Evolutionary conservation across 1,140 invertebrate species (phyloP).

Genomic region (Dendroctonus ponderosae): DNA sequence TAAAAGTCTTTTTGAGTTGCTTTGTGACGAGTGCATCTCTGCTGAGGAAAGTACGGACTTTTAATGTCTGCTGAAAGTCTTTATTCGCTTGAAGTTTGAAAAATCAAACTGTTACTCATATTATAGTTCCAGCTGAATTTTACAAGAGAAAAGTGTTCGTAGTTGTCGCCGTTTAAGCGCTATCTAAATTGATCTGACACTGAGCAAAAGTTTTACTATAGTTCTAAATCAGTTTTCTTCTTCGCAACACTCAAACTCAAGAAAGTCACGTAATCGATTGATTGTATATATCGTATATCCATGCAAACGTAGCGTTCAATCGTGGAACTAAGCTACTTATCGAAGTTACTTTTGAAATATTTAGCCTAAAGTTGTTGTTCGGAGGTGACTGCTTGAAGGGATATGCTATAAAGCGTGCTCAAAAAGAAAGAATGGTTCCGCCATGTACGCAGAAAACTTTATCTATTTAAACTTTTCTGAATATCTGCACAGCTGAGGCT

Average conservation of each 20-base stretch:
- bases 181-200: conserved; percentile 1
- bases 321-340: conserved; percentile 21
- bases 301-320: conserved; percentile 21
- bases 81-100: too few species aligned
- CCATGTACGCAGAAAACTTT: conserved; percentile 13
- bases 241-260: conserved; percentile 6
- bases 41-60: too few species aligned
- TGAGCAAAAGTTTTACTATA: conserved; percentile 20
- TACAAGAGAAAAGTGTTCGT: too few species aligned
- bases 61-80: too few species aligned
- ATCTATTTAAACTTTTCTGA: conserved; percentile 13
- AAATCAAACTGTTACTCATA: too few species aligned
- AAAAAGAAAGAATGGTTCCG: conserved; percentile 4
- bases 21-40: too few species aligned
- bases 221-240: conserved; percentile 19
- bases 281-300: conserved; percentile 23
- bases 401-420: conserved; percentile 7
- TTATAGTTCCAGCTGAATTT: too few species aligned
- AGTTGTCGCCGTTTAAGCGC: too few species aligned
- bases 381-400: conserved; percentile 6
- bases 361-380: conserved; percentile 16
- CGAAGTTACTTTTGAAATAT: conserved; percentile 16
- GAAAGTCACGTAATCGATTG: conserved; percentile 23
- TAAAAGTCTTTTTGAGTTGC: too few species aligned
- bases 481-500: neutral